Base-by-base conservation (phyloP, 2,113 vertebrate genomes). In the Stercorarius parasiticus region DNA sequence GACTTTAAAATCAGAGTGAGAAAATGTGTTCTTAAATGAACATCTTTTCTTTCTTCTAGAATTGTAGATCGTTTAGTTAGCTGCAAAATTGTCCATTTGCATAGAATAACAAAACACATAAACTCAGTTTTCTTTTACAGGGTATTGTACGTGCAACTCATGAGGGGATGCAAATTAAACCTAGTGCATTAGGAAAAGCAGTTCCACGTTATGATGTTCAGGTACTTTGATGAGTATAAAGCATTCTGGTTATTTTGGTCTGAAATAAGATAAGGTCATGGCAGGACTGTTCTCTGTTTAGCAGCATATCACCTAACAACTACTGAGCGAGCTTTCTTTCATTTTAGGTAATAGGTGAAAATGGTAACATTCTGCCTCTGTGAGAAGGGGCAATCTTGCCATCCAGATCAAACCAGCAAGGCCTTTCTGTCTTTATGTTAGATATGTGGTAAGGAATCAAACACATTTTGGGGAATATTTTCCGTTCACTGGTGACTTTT, bases 131-230 rank as follows among this genome's bases (percentile, higher is more conserved):
- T 27, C 23, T 81, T 93, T 73, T 64, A 61, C 49, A 98, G 97
- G 94, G 96, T 30, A 52, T 98, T 52, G 65, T 98, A 61, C 94
- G 86, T 84, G 87, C 88, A 9, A 86, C 91, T 58, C 91, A 72
- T 26, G 98, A 96, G 93, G 95, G 93, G 38, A 97, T 97, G 97
- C 97, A 97, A 58, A 91, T 97, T 61, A 98, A 98, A 79, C 97
- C 96, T 25, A 96, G 97, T 23, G 97, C 97, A 23, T 97, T 98
- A 71, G 98, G 98, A n/a, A 98, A 97, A 74, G 85, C 97, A 22
- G 70, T 88, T 29, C 96, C 96, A 56, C 93, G 86, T 30, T 97
- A 96, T 36, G 83, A 98, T 42, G 83, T 97, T 50, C 97, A 98
- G 97, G 98, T 98, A 83, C 42, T 53, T 56, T 34, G 26, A 38